Percentiles rank a stretch among this genome's conserved stretches.
phyloP scores from a whole-genome alignment of 2,797 vertebrate species.

The Gymnocypris eckloni region DNA sequence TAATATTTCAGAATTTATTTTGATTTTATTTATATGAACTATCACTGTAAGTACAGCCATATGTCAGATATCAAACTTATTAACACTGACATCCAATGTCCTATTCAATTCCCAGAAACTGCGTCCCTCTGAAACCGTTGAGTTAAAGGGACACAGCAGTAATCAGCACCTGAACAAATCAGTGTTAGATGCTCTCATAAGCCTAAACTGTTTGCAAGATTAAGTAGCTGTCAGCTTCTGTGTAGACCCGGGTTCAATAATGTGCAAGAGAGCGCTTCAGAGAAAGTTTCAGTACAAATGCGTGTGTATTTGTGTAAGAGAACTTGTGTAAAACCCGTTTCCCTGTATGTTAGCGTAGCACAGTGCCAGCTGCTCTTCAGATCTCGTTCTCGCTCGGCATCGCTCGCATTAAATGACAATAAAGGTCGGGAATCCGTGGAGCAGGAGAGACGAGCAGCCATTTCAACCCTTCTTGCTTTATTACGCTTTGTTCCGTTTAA shows the following conservation, averaged over 20 bases:
- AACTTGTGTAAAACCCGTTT: conserved; percentile 56
- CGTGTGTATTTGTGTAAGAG: conserved; percentile 43
- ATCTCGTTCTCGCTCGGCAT: conserved; percentile 74
- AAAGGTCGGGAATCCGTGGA: conserved; percentile 72
- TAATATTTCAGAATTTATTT: background rate
- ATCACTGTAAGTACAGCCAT: background rate
- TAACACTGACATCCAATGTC: background rate
- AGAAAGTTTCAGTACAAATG: conserved; percentile 57
- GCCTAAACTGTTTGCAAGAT: conserved; percentile 79
- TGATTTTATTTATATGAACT: no score
- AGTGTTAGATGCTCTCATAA: conserved; percentile 75
- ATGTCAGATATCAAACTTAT: conserved; percentile 6
- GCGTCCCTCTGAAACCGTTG: conserved; percentile 47
- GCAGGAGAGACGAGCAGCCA: conserved; percentile 73
- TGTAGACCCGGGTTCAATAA: conserved; percentile 74
- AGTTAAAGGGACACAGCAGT: conserved; percentile 64
- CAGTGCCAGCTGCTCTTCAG: conserved; percentile 77
- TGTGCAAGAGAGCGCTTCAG: conserved; percentile 58
- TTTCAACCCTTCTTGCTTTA: conserved; percentile 76
- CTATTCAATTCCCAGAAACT: background rate
- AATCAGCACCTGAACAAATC: conserved; percentile 86
- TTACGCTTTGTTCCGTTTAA: conserved; percentile 85
- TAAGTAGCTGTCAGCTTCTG: conserved; percentile 65
- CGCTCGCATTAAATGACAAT: conserved; percentile 79
- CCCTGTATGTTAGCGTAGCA: conserved; percentile 75